Conservation (phyloP, 1,140 invertebrate genomes). For the Zaprionus ghesquierei region DNA sequence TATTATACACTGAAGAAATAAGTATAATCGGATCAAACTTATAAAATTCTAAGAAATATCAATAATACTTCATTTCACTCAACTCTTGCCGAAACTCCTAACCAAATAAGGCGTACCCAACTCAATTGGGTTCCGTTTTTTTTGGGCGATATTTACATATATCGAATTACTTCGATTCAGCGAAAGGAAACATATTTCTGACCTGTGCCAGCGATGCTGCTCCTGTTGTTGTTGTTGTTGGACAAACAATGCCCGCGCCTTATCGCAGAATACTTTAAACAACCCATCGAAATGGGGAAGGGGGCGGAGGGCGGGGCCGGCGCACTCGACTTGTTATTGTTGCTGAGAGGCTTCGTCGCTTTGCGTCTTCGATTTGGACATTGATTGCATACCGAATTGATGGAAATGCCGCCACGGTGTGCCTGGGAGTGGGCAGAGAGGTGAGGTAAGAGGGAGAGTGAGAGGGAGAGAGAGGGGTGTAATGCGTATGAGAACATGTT, state of each 20-base stretch:
- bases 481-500: slow-evolving; percentile 36
- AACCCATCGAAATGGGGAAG: slow-evolving; percentile 1
- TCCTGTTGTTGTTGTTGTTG: background rate
- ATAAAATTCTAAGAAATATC: background rate
- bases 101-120: background rate
- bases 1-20: background rate
- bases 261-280: slow-evolving; percentile 17
- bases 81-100: background rate
- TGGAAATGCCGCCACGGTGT: slow-evolving; percentile 55
- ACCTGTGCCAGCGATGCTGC: slow-evolving; percentile 26
- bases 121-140: background rate
- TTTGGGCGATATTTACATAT: background rate
- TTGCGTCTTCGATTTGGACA: slow-evolving; percentile 71
- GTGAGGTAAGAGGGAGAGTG: too few species aligned
- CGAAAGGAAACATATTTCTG: slow-evolving; percentile 5
- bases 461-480: background rate
- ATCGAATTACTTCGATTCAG: background rate
- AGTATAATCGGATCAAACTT: background rate
- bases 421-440: background rate
- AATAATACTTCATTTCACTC: background rate
- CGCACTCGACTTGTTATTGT: slow-evolving; percentile 39
- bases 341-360: slow-evolving; percentile 53
- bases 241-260: slow-evolving; percentile 6
- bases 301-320: background rate
- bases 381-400: slow-evolving; percentile 79